Conservation (phyloP, 2,797 vertebrate genomes). For the Lepilemur ruficaudatus region DNA sequence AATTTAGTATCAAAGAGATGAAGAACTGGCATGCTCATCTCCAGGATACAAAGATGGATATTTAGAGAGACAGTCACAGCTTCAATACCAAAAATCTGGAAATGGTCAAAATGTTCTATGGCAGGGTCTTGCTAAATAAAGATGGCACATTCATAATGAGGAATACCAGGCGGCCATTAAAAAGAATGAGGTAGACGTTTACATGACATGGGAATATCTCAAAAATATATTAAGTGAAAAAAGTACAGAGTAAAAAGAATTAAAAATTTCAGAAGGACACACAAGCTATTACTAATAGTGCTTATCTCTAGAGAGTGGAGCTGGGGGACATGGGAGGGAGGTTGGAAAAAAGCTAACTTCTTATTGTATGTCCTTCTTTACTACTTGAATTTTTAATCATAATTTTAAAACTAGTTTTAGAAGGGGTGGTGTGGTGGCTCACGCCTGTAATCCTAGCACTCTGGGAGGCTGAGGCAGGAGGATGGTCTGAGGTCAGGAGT, state of each 20-base stretch:
- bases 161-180: background rate
- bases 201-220: background rate
- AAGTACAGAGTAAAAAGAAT: background rate
- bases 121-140: background rate
- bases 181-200: background rate
- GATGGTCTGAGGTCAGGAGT: too few species aligned
- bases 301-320: background rate
- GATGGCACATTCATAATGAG: background rate
- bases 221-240: background rate
- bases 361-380: background rate
- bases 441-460: too few species aligned
- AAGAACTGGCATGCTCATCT: background rate
- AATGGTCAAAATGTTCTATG: background rate
- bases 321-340: background rate
- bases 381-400: background rate
- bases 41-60: background rate
- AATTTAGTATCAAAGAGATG: background rate
- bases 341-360: background rate
- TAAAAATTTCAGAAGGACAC: background rate
- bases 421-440: background rate
- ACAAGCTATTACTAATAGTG: background rate
- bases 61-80: background rate
- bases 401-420: conserved; percentile 17
- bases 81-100: background rate
- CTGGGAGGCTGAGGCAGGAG: too few species aligned